These are phyloP conservation scores for Microctonus hyperodae DNA, from an alignment of 2,888 invertebrate genomes.

Conservation along the genomic window DNA sequence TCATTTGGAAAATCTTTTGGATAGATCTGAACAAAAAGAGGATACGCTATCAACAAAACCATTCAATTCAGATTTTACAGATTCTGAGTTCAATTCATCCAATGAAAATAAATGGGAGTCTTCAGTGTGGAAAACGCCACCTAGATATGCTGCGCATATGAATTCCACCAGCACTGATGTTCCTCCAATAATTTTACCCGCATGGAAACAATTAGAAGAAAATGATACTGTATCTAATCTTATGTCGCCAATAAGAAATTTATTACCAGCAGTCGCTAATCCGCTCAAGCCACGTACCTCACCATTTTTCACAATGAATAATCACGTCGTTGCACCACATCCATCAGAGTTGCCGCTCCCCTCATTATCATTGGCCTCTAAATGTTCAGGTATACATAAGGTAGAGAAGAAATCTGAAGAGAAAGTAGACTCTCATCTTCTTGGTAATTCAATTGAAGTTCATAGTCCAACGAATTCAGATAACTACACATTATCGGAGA, in stretches of 20 bases:
- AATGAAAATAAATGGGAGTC: constrained; percentile 51
- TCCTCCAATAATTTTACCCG: constrained; percentile 53
- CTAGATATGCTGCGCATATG: constrained; percentile 49
- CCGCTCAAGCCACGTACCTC: constrained; percentile 56
- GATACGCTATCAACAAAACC: constrained; percentile 24
- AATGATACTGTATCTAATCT: constrained; percentile 48
- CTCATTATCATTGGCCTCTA: constrained; percentile 55
- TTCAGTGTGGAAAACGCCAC: constrained; percentile 57
- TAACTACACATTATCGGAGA: constrained; percentile 34
- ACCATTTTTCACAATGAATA: constrained; percentile 52
- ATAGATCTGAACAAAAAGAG: neutral
- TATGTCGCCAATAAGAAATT: constrained; percentile 56
- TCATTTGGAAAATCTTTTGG: constrained; percentile 45
- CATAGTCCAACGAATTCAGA: constrained; percentile 41
- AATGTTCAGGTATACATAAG: constrained; percentile 40
- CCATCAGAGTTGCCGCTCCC: constrained; percentile 60
- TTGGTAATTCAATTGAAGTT: constrained; percentile 42
- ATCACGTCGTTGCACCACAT: constrained; percentile 56
- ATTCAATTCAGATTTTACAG: constrained; percentile 64
- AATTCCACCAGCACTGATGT: constrained; percentile 52
- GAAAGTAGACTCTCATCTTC: constrained; percentile 29
- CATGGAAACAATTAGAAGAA: constrained; percentile 51
- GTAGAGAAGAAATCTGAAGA: constrained; percentile 29
- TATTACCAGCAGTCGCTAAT: constrained; percentile 57
- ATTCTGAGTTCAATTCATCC: constrained; percentile 46